Conservation (phyloP, 1,140 invertebrate genomes). For the Riptortus pedestris region DNA sequence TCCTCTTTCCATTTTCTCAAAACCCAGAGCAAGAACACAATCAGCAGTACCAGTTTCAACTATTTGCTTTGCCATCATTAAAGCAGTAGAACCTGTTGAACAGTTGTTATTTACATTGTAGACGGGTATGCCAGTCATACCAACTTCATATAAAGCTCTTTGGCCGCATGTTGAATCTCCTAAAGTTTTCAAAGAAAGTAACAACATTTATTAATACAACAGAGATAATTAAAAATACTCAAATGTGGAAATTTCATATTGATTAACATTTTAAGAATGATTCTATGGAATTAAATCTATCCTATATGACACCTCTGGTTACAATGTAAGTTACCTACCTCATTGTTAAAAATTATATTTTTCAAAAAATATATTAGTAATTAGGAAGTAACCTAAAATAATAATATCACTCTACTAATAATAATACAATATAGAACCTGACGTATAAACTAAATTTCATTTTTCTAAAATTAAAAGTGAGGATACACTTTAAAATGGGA, state of each 20-base stretch:
- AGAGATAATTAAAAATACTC: not conserved
- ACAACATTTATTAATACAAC: not conserved
- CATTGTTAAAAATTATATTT: no score
- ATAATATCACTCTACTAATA: no score
- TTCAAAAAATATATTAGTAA: no score
- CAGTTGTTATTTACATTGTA: constrained; percentile 99
- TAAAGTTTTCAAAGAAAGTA: constrained; percentile 33
- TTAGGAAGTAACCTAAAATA: no score
- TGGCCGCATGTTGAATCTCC: constrained; percentile 94
- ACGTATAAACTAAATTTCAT: no score
- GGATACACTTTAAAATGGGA: no score
- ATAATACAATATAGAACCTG: no score
- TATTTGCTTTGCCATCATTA: constrained; percentile 82
- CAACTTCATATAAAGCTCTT: constrained; percentile 84
- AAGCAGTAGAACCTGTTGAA: constrained; percentile 86
- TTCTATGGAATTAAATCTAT: no score
- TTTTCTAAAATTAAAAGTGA: no score
- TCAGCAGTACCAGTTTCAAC: constrained; percentile 73
- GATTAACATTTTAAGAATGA: not conserved
- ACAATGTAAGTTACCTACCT: no score
- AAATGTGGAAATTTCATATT: not conserved
- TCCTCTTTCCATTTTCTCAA: constrained; percentile 96
- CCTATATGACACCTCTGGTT: no score
- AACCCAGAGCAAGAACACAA: constrained; percentile 86
- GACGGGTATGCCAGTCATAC: constrained; percentile 92